phyloP scores from a whole-genome alignment of 2,113 vertebrate genomes.

The Oryzias celebensis region DNA sequence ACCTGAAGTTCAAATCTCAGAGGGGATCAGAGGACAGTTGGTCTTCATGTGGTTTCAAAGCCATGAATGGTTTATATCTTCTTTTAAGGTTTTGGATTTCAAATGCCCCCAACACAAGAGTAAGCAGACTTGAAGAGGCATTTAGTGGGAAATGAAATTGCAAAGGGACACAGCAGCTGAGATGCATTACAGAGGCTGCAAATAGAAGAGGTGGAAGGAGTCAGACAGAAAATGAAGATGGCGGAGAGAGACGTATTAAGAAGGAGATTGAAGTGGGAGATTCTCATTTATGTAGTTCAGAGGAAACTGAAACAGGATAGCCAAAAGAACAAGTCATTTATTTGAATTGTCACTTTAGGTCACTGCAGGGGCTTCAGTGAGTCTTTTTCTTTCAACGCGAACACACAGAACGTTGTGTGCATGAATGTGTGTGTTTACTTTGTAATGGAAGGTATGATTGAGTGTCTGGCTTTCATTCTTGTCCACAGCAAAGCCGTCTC shows the following conservation, averaged over 20 bases:
- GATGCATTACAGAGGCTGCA: constrained; percentile 8
- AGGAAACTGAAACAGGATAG: constrained; percentile 7
- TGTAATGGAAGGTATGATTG: constrained; percentile 10
- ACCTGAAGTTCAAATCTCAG: too few relatives aligned
- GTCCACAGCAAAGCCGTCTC: constrained; percentile 31
- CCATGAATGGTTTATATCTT: neutral
- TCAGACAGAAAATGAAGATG: constrained; percentile 53
- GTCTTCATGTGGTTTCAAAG: too few relatives aligned
- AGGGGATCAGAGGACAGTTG: too few relatives aligned
- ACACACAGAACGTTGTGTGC: neutral
- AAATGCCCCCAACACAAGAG: neutral
- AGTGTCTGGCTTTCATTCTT: constrained; percentile 1
- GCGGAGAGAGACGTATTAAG: constrained; percentile 39
- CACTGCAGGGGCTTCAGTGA: neutral
- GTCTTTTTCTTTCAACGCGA: neutral
- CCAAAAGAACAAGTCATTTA: constrained; percentile 29
- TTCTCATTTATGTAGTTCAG: constrained; percentile 15
- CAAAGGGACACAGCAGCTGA: neutral
- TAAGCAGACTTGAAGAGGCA: neutral
- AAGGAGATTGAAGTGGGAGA: constrained; percentile 38
- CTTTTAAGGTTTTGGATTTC: neutral
- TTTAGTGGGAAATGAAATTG: constrained; percentile 16
- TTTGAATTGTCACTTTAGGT: constrained; percentile 15
- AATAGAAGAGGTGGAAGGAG: constrained; percentile 26
- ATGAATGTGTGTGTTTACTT: constrained; percentile 7